Base-by-base conservation (phyloP, 2,797 vertebrate genomes). In the Apodemus agrarius region DNA sequence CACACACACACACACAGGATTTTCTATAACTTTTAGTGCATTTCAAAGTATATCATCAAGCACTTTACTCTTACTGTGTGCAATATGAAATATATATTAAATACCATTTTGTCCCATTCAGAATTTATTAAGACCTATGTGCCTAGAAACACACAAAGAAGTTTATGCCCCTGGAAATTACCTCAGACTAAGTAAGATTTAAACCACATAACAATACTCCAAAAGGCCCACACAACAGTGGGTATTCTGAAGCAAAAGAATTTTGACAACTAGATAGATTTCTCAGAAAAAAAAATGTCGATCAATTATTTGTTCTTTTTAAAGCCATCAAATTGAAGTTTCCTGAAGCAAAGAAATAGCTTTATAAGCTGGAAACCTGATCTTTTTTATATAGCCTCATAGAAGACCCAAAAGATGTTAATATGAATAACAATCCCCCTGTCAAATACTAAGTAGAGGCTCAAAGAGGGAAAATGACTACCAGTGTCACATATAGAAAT, bases 21-120 rank as follows among this genome's bases (percentile, higher is more conserved):
- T 91, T 90, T 54, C 8, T 81, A 34, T 63, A 67, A 80, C 3
- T 78, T 74, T 90, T 65, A 81, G 0, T 21, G 37, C 69, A 22
- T 43, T 94, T 89, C 79, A 69, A 90, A 91, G 40, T 67, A 1
- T 94, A 49, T 89, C 87, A 37, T 0, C 46, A 76, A 34, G 2
- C 5, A 89, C 2, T 87, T 97, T 61, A 67, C 85, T 43, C 59
- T 24, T 80, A 54, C 65, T 61, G 3, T 46, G 1, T 69, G 3
- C 86, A 74, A 94, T 85, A 19, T 92, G 12, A 93, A 95, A 88
- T 95, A 81, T 94, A 89, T 91, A 93, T 90, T 89, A 82, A 85
- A 86, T 76, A 81, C 0, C 6, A 37, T 46, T 43, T 3, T 49
- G 4, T 74, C 79, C 11, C 52, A 76, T 85, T 26, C 7, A 92